Conservation (phyloP, 2,888 invertebrate genomes). For the Imbricaverruca yamaguchii region DNA sequence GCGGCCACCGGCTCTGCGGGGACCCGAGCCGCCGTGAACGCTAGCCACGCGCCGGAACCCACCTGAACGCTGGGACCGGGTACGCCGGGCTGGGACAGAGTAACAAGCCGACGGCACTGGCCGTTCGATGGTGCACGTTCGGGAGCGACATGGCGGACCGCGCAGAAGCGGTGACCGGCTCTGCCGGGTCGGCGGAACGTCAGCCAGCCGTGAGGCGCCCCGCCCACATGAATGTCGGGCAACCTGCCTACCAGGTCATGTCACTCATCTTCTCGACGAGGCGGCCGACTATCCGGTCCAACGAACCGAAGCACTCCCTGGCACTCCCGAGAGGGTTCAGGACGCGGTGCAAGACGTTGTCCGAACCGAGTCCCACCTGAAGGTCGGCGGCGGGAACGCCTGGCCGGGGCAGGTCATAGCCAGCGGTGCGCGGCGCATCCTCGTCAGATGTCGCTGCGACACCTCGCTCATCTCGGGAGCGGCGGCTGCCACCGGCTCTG, state of each 20-base stretch:
- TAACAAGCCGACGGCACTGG: too few relatives aligned
- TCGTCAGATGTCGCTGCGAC: constrained; percentile 8
- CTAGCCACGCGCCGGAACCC: too few relatives aligned
- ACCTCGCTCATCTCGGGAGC: constrained; percentile 9
- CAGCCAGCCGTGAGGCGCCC: not conserved
- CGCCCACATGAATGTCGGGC: not conserved
- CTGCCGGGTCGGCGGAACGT: too few relatives aligned
- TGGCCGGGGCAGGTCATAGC: constrained; percentile 31
- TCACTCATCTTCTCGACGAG: not conserved
- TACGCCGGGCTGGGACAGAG: constrained; percentile 29
- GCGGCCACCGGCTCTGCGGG: not conserved
- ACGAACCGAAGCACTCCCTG: too few relatives aligned
- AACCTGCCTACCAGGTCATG: not conserved
- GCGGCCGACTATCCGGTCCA: not conserved
- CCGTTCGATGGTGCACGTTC: too few relatives aligned
- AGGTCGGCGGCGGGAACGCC: constrained; percentile 28
- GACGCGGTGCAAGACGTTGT: too few relatives aligned
- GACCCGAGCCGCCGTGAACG: too few relatives aligned
- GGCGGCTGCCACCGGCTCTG: not conserved
- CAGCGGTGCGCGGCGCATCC: constrained; percentile 22
- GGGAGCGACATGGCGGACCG: too few relatives aligned
- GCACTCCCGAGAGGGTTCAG: too few relatives aligned
- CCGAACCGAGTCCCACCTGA: constrained; percentile 23
- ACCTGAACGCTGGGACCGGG: too few relatives aligned
- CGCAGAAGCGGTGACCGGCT: too few relatives aligned